Evolutionary conservation across 1,140 invertebrate species (phyloP).

Genomic region (Drosophila ironensis): DNA sequence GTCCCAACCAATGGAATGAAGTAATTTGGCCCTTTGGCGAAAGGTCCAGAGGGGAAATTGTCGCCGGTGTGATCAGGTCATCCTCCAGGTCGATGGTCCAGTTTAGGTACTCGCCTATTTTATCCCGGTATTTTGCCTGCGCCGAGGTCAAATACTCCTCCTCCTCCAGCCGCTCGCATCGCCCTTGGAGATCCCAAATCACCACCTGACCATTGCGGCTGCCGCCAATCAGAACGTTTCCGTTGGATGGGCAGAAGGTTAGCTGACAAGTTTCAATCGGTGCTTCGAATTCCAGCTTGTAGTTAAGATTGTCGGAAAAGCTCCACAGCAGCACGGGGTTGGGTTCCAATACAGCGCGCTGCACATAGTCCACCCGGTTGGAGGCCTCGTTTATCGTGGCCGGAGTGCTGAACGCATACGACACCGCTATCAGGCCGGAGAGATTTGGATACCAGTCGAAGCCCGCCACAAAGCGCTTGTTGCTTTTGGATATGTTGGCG

Average conservation of each 20-base stretch:
- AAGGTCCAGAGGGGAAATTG: constrained; percentile 84
- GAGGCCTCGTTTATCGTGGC: constrained; percentile 41
- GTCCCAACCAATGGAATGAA: constrained; percentile 86
- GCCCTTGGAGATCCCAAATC: constrained; percentile 88
- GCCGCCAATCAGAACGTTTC: constrained; percentile 87
- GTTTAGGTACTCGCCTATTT: constrained; percentile 85
- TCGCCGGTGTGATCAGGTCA: constrained; percentile 84
- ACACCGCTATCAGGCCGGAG: constrained; percentile 85
- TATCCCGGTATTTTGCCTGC: constrained; percentile 85
- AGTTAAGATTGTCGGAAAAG: constrained; percentile 86
- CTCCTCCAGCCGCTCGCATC: constrained; percentile 85
- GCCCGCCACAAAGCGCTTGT: constrained; percentile 84
- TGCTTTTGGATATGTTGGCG: constrained; percentile 76
- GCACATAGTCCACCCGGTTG: constrained; percentile 66
- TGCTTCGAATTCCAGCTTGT: constrained; percentile 87
- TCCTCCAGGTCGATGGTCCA: constrained; percentile 86
- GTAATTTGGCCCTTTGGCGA: constrained; percentile 86
- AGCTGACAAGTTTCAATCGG: constrained; percentile 85
- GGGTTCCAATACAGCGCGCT: constrained; percentile 82
- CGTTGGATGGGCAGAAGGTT: constrained; percentile 87
- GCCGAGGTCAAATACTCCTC: constrained; percentile 85
- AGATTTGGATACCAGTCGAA: constrained; percentile 87
- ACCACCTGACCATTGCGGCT: constrained; percentile 88
- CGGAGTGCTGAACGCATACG: constrained; percentile 84
- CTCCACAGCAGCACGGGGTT: constrained; percentile 89